Percentiles rank a stretch among this genome's conserved stretches.
Evolutionary conservation across 2,113 vertebrate genomes (phyloP).

Genomic region (Nothobranchius furzeri): DNA sequence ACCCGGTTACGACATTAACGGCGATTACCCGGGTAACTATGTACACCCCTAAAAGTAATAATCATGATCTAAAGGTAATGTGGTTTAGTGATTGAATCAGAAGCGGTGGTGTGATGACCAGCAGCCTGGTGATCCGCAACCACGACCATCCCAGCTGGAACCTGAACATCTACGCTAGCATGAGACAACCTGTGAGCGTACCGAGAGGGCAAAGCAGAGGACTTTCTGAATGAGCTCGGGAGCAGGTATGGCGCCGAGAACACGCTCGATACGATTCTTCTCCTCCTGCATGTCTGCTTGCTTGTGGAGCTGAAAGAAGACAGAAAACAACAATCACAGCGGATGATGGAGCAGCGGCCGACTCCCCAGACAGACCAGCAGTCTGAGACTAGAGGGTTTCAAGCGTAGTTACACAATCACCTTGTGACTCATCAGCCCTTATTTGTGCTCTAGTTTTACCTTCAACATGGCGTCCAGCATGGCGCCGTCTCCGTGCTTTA

Average conservation of each 20-base stretch:
- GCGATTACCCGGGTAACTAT: too few species aligned
- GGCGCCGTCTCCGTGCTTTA: slow-evolving; percentile 92
- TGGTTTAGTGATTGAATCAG: too few species aligned
- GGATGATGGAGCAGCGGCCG: not conserved
- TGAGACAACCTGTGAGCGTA: slow-evolving; percentile 60
- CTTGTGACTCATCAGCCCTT: not conserved
- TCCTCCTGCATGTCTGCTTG: slow-evolving; percentile 99
- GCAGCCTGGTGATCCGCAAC: too few species aligned
- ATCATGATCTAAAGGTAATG: too few species aligned
- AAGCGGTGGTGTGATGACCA: too few species aligned
- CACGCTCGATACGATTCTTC: slow-evolving; percentile 94
- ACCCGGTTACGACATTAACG: too few species aligned
- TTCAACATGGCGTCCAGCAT: slow-evolving; percentile 96
- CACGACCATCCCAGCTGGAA: too few species aligned
- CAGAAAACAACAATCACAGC: not conserved
- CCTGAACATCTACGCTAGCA: not conserved
- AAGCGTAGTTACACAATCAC: not conserved
- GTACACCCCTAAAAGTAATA: too few species aligned
- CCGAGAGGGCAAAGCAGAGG: slow-evolving; percentile 95
- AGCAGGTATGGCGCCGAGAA: slow-evolving; percentile 92
- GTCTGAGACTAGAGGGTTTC: too few species aligned
- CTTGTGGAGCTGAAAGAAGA: slow-evolving; percentile 88
- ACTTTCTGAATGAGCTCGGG: slow-evolving; percentile 98
- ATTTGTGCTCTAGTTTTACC: slow-evolving; percentile 69
- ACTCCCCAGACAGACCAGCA: not conserved